Conservation (phyloP, 2,113 vertebrate species). For the Menidia beryllina region DNA sequence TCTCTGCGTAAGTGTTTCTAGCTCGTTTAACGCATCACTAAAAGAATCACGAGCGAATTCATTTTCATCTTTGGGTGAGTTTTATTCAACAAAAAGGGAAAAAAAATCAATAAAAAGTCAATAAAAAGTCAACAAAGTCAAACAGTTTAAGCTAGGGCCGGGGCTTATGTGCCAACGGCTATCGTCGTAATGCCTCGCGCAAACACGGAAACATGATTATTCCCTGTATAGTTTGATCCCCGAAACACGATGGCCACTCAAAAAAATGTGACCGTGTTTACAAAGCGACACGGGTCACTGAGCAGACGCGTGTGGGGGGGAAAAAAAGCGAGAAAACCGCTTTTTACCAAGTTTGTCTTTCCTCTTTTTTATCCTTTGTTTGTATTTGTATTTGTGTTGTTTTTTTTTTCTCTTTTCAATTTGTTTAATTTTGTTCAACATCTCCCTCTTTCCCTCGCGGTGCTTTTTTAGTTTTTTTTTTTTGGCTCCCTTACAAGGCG, state of each 20-base stretch:
- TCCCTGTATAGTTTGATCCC: slow-evolving; percentile 55
- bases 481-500: slow-evolving; percentile 59
- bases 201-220: slow-evolving; percentile 58
- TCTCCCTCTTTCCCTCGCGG: slow-evolving; percentile 47
- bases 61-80: slow-evolving; percentile 36
- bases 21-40: not conserved
- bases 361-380: slow-evolving; percentile 60
- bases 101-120: slow-evolving; percentile 31
- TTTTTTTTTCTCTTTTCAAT: slow-evolving; percentile 56
- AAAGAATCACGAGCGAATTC: not conserved
- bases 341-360: slow-evolving; percentile 64
- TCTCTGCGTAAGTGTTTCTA: not conserved
- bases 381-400: slow-evolving; percentile 64
- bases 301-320: slow-evolving; percentile 17
- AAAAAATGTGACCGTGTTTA: slow-evolving; percentile 51
- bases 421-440: too few species aligned
- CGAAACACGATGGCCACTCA: slow-evolving; percentile 55
- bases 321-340: slow-evolving; percentile 19
- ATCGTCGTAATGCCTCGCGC: slow-evolving; percentile 60
- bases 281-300: slow-evolving; percentile 62
- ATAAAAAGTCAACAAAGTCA: slow-evolving; percentile 41
- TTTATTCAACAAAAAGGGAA: slow-evolving; percentile 29
- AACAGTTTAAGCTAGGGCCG: slow-evolving; percentile 33
- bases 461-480: slow-evolving; percentile 59
- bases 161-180: slow-evolving; percentile 65